phyloP scores from a whole-genome alignment of 1,140 invertebrate species.

The Venturia canescens region DNA sequence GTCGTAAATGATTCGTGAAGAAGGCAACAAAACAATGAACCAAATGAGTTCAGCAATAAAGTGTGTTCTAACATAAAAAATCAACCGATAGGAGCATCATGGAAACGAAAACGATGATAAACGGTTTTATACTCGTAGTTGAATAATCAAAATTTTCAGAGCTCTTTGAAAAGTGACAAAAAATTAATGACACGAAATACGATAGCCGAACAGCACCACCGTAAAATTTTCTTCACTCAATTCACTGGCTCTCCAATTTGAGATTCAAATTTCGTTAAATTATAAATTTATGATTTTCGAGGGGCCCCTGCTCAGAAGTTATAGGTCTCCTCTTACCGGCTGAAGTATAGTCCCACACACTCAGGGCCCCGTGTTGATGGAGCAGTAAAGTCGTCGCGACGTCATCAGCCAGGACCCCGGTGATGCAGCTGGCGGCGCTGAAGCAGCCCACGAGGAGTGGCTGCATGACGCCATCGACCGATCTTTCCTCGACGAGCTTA shows the following conservation, averaged over 20 bases:
- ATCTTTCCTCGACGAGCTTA: constrained; percentile 81
- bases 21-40: background rate
- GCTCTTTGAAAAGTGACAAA: too few species aligned
- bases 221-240: too few species aligned
- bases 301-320: background rate
- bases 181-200: too few species aligned
- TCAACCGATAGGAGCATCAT: too few species aligned
- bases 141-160: too few species aligned
- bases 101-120: background rate
- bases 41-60: background rate
- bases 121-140: background rate
- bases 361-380: constrained; percentile 89
- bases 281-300: background rate
- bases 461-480: constrained; percentile 73
- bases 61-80: too few species aligned
- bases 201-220: too few species aligned
- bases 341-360: constrained; percentile 94
- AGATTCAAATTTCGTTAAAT: too few species aligned
- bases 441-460: constrained; percentile 88
- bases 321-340: constrained; percentile 77
- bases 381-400: constrained; percentile 88
- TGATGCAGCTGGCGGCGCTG: constrained; percentile 91
- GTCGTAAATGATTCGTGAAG: background rate
- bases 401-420: constrained; percentile 91
- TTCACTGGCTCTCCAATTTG: too few species aligned